Base-by-base conservation (phyloP, 2,888 invertebrate genomes). In the Euphydryas editha region DNA sequence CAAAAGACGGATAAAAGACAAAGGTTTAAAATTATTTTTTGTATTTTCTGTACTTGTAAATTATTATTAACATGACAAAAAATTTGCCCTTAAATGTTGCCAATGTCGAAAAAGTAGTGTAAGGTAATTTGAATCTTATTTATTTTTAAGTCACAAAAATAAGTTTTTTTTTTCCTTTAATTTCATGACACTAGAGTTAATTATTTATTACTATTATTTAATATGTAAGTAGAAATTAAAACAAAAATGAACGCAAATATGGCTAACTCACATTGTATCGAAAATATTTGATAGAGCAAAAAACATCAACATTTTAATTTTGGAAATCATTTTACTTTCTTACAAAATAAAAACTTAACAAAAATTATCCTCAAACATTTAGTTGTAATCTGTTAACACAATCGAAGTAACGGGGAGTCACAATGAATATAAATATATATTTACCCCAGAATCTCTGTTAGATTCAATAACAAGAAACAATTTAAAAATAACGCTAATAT, bases 181-280 rank as follows among this genome's bases (percentile, higher is more conserved):
- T 11, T 51, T 36, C 63, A 67, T 68, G 54, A 68, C 54, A 54
- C n/a, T 65, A 65, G 58, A 1, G 55, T 24, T 56, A 62, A 39
- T 60, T 61, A 46, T 39, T 55, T 30, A 47, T 24, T 56, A 21
- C 15, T 39, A 17, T 20, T 21, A 21, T 3, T 42, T 30, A 30
- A 30, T 30, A 8, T 30, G 8, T 30, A 30, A 30, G 30, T 30
- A 7, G 5, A 30, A 30, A 5, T 1, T 30, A 30, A 8, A 42
- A n/a, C 3, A 15, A 21, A 51, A 54, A 15, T 36, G 17, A 36
- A 17, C 15, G 11, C 30, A 10, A 36, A 54, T 11, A 39, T 44
- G 42, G 42, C 42, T 44, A 2, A n/a, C 42, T 44, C 42, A n/a
- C n/a, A n/a, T 15, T 42, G 15, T n/a, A 10, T 37, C 13, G 2